phyloP scores from a whole-genome alignment of 2,888 invertebrate species.

The Gastrophysa polygoni region DNA sequence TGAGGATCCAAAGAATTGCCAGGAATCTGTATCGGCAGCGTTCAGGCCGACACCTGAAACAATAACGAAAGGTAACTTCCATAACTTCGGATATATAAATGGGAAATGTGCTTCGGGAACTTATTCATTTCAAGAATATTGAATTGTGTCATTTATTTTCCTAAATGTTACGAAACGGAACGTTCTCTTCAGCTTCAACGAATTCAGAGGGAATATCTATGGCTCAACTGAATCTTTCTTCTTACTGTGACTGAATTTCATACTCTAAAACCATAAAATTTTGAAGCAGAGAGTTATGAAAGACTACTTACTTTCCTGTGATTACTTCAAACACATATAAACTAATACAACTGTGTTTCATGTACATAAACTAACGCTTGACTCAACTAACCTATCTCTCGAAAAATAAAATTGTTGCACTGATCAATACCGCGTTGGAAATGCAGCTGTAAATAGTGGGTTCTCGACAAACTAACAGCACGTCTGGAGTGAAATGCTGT shows the following conservation, averaged over 20 bases:
- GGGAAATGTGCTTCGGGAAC: neutral
- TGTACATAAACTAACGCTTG: too few species aligned
- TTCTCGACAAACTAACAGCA: neutral
- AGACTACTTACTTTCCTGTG: neutral
- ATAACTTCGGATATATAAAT: neutral
- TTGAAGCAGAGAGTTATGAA: neutral
- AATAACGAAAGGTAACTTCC: constrained; percentile 37
- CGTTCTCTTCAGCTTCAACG: neutral
- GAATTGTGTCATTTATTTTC: too few species aligned
- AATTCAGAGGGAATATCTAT: neutral
- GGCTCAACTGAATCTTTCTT: neutral
- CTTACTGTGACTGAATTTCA: neutral
- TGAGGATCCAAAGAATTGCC: constrained; percentile 54
- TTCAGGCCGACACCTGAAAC: constrained; percentile 26
- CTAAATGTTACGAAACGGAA: too few species aligned
- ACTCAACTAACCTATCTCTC: too few species aligned
- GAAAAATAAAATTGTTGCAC: too few species aligned
- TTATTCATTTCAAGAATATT: constrained; percentile 5
- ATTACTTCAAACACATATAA: neutral
- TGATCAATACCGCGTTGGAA: neutral
- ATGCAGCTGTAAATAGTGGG: neutral
- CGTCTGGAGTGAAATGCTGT: neutral
- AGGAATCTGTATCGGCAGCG: constrained; percentile 14
- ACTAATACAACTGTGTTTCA: too few species aligned
- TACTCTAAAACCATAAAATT: too few species aligned